Conservation (phyloP, 2,888 invertebrate genomes). For the Cephus sareptanus region DNA sequence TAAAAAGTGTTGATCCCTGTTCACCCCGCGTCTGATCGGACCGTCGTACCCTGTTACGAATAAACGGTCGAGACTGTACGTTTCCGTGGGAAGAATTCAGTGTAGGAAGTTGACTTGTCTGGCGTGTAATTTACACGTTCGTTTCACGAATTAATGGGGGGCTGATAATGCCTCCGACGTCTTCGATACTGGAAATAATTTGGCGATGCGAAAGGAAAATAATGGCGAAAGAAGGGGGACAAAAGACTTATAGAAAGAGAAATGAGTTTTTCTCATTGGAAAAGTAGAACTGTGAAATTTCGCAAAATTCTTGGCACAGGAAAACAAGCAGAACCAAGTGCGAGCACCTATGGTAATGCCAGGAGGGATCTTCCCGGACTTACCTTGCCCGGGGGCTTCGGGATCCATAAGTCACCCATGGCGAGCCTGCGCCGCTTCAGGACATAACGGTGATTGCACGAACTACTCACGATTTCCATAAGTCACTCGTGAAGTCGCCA, state of each 20-base stretch:
- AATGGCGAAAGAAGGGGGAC: not conserved
- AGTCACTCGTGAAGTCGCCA: constrained; percentile 47
- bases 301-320: not conserved
- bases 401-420: constrained; percentile 34
- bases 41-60: not conserved
- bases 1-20: not conserved
- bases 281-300: not conserved
- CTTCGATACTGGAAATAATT: not conserved
- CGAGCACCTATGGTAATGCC: not conserved
- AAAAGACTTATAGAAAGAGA: not conserved
- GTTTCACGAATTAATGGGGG: not conserved
- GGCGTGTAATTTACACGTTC: not conserved
- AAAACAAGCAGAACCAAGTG: not conserved
- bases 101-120: not conserved
- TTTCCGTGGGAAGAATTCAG: not conserved
- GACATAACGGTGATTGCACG: constrained; percentile 51
- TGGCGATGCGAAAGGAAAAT: too few species aligned
- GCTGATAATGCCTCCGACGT: not conserved
- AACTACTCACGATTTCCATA: constrained; percentile 57
- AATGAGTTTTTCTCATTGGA: not conserved
- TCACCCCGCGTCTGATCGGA: not conserved
- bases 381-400: constrained; percentile 33
- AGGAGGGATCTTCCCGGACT: constrained; percentile 3
- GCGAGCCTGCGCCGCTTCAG: constrained; percentile 35
- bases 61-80: not conserved